Conservation (phyloP, 2,888 invertebrate species). For the Ochropacha duplaris region DNA sequence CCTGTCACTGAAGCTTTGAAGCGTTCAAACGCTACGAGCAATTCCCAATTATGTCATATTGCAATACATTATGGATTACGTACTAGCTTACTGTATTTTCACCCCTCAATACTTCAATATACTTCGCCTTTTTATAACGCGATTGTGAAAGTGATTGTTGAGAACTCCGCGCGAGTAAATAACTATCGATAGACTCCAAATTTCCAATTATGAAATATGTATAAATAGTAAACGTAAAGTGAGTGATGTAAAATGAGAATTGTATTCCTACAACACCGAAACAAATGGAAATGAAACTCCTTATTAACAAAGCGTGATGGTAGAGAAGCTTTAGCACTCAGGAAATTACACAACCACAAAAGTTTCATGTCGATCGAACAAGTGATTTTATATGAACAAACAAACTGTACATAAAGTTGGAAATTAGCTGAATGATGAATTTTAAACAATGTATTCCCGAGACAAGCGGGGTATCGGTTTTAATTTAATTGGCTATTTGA, state of each 20-base stretch:
- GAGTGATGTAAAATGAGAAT: not conserved
- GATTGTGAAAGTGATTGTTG: not conserved
- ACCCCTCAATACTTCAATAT: not conserved
- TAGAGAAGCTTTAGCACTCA: not conserved
- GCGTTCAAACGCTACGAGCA: conserved; percentile 27
- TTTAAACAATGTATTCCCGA: conserved; percentile 37
- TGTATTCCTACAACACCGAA: not conserved
- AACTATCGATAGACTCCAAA: too few species aligned
- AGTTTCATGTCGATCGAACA: conserved; percentile 4
- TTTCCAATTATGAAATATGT: too few species aligned
- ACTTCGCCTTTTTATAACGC: not conserved
- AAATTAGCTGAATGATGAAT: conserved; percentile 47
- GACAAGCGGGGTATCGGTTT: conserved; percentile 41
- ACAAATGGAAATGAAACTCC: not conserved
- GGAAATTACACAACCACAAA: conserved; percentile 1
- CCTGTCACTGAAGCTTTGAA: conserved; percentile 21
- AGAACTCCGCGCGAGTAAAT: not conserved
- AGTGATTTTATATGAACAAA: conserved; percentile 17
- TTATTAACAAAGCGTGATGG: conserved; percentile 1
- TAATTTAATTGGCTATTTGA: conserved; percentile 67
- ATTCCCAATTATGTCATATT: conserved; percentile 37
- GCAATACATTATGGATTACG: conserved; percentile 8
- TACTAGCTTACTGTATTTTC: not conserved
- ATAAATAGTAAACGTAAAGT: not conserved
- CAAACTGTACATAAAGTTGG: conserved; percentile 32